phyloP scores from a whole-genome alignment of 2,888 invertebrate genomes.

The Meghimatium bilineatum region DNA sequence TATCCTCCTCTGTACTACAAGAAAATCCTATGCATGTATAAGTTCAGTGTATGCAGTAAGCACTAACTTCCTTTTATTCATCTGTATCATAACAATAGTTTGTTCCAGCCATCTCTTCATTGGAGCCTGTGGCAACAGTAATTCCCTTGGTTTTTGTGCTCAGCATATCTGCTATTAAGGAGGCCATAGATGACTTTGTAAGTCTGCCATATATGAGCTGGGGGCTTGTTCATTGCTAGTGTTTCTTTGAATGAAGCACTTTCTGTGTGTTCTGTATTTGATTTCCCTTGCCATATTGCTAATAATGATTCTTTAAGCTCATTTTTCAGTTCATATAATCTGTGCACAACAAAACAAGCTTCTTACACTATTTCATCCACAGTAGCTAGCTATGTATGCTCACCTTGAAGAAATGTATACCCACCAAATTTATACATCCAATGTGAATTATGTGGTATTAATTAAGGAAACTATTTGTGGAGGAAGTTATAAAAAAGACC shows the following conservation, averaged over 20 bases:
- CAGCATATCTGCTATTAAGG: constrained; percentile 54
- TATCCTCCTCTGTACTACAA: neutral
- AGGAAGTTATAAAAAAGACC: neutral
- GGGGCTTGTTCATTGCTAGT: neutral
- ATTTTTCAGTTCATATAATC: neutral
- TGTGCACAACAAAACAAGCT: neutral
- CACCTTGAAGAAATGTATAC: neutral
- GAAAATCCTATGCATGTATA: constrained; percentile 17
- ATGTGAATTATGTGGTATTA: neutral
- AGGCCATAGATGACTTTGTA: constrained; percentile 54
- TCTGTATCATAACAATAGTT: constrained; percentile 41
- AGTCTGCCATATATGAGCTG: constrained; percentile 20
- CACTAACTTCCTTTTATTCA: constrained; percentile 13
- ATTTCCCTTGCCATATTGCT: constrained; percentile 24
- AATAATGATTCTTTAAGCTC: neutral
- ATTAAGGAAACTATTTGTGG: neutral
- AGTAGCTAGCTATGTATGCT: neutral
- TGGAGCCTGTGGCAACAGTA: constrained; percentile 51
- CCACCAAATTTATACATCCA: neutral
- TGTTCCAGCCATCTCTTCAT: constrained; percentile 52
- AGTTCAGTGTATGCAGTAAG: neutral
- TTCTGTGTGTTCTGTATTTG: constrained; percentile 9
- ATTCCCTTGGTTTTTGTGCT: constrained; percentile 54
- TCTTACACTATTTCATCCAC: neutral
- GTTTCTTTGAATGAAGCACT: constrained; percentile 21